phyloP scores from a whole-genome alignment of 2,888 invertebrate species.

The Pemphredon lugubris region DNA sequence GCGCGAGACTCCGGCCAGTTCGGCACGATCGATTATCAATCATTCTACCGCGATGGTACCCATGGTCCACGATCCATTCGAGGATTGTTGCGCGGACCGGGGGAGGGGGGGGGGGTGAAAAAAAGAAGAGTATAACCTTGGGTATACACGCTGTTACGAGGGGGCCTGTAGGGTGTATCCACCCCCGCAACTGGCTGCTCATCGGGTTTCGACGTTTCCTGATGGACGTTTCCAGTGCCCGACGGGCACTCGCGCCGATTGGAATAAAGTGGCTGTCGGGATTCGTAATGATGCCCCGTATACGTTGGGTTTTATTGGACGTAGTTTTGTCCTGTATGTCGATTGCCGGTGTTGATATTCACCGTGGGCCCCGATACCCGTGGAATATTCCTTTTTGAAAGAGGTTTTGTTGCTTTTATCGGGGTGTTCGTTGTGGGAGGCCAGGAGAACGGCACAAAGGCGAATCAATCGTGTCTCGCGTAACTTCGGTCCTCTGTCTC shows the following conservation, averaged over 20 bases:
- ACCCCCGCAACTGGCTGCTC: slow-evolving; percentile 56
- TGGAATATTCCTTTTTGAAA: slow-evolving; percentile 16
- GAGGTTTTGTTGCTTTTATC: too few relatives aligned
- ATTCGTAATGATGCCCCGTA: slow-evolving; percentile 54
- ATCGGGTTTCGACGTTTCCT: slow-evolving; percentile 54
- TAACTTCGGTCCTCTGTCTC: too few relatives aligned
- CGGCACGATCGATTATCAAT: slow-evolving; percentile 77
- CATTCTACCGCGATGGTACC: slow-evolving; percentile 67
- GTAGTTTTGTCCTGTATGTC: slow-evolving; percentile 31
- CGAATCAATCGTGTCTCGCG: too few relatives aligned
- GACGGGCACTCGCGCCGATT: slow-evolving; percentile 52
- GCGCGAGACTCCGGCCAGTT: slow-evolving; percentile 69
- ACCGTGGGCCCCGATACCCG: slow-evolving; percentile 38
- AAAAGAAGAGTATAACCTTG: slow-evolving; percentile 52
- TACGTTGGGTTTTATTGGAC: slow-evolving; percentile 54
- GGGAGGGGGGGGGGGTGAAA: too few relatives aligned
- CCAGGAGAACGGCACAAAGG: too few relatives aligned
- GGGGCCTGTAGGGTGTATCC: slow-evolving; percentile 53
- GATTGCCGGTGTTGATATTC: slow-evolving; percentile 48
- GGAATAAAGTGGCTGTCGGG: slow-evolving; percentile 66
- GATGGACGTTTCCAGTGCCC: slow-evolving; percentile 66
- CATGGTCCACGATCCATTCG: slow-evolving; percentile 34
- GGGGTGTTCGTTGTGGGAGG: too few relatives aligned
- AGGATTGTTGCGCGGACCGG: slow-evolving; percentile 15
- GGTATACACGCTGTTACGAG: slow-evolving; percentile 10